Evolutionary conservation across 2,113 vertebrate genomes (phyloP), one percentile per base, ranked within the genome.

Genomic region (Notothenia coriiceps): DNA sequence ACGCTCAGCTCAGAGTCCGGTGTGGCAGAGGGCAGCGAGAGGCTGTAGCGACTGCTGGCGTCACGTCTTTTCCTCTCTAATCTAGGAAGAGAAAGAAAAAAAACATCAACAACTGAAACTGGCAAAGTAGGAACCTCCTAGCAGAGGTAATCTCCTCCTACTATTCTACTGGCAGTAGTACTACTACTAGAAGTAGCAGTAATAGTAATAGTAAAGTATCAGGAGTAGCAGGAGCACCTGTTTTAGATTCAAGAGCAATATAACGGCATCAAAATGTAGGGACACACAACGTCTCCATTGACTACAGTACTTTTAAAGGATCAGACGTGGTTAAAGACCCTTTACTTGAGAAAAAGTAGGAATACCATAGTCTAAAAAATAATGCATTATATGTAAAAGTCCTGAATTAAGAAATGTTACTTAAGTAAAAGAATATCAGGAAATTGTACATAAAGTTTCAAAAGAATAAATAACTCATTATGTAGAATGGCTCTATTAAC

Each of bases 101-200:
- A 46, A 29, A 74, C 46, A 72, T 15, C 2, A 59, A 61, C 22
- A 77, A 76, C 67, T 87, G 73, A 80, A 70, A 83, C 64, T 88
- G 86, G 86, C 70, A 83, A 14, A 80, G 66, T 9, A 66, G 80
- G 84, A 85, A 89, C 86, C 86, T 88, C 87, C 89, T 85, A 86
- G 86, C 66, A 79, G 69, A 86, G 85, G 77, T 83, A 83, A 86
- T 80, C 70, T 85, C 88, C 87, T 83, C 82, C 78, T 80, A 79
- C 71, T 40, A 3, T 76, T 75, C 35, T 62, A 29, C 44, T 33
- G 0, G 12, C 18, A 71, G 5, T 49, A 64, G 22, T 61, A 49
- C 40, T 54, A 43, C 29, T 3, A 29, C 22, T 49, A n/a, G 59
- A 13, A 51, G 17, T 54, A 4, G 7, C n/a, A 29, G 9, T 22